A percentile compares a stretch with the other conserved stretches of the same genome.
Evolutionary conservation across 2,797 vertebrate species (phyloP).

Genomic region (Poecilia velifera): DNA sequence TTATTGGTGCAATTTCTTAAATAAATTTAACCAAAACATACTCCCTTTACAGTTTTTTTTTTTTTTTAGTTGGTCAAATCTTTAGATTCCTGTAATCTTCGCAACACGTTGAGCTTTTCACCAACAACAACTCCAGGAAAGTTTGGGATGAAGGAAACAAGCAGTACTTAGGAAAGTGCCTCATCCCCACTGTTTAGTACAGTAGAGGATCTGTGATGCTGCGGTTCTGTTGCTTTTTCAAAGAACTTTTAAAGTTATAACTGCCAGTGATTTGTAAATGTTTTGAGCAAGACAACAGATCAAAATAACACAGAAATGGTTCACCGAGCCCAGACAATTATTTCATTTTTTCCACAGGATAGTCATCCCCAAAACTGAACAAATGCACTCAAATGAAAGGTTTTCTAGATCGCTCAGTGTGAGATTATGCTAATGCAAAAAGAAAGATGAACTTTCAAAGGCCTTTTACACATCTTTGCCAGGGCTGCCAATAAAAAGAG

Average conservation of each 20-base stretch:
- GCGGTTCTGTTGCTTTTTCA: neutral
- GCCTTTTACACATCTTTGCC: neutral
- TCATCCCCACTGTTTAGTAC: neutral
- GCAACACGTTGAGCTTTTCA: neutral
- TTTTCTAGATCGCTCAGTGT: neutral
- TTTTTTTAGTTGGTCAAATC: neutral
- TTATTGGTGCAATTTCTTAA: neutral
- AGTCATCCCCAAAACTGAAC: neutral
- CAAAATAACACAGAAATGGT: neutral
- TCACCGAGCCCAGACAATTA: neutral
- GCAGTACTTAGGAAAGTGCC: neutral
- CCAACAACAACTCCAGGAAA: neutral
- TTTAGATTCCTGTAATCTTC: neutral
- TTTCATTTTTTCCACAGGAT: neutral
- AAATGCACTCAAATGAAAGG: neutral
- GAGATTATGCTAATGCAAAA: neutral
- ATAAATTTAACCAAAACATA: neutral
- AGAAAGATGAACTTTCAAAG: neutral
- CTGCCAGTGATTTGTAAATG: neutral
- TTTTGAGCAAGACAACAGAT: neutral
- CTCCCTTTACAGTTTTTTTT: neutral
- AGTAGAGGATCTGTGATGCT: neutral
- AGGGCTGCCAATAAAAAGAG: neutral
- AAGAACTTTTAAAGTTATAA: neutral
- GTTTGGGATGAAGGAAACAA: neutral